phyloP scores from a whole-genome alignment of 2,888 invertebrate genomes.

The Lepas anatifera region DNA sequence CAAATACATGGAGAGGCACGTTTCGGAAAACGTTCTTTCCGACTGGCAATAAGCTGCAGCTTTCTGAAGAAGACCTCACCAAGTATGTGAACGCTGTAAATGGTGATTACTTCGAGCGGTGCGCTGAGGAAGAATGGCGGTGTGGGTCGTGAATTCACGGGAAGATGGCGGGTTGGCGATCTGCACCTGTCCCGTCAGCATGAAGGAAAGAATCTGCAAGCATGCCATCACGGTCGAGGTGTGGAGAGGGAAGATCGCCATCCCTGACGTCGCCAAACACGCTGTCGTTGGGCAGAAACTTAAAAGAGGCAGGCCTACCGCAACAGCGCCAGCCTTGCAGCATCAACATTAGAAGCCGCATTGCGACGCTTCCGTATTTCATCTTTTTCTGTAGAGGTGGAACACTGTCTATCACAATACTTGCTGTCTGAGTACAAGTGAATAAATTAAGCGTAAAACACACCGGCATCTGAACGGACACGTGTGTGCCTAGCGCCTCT shows the following conservation, averaged over 20 bases:
- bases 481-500: no score
- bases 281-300: not conserved
- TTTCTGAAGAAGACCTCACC: not conserved
- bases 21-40: no score
- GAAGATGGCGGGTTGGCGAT: not conserved
- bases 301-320: not conserved
- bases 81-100: not conserved
- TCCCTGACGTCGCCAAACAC: not conserved
- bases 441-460: no score
- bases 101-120: not conserved
- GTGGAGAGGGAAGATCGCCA: not conserved
- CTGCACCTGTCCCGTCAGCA: not conserved
- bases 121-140: not conserved
- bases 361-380: no score
- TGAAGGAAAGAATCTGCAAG: not conserved
- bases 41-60: not conserved
- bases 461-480: no score
- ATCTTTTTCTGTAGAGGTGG: no score
- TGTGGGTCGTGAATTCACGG: not conserved
- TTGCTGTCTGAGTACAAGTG: no score
- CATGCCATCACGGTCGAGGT: not conserved
- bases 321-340: not conserved
- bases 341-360: not conserved
- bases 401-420: no score
- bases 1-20: no score